phyloP scores from a whole-genome alignment of 2,888 invertebrate genomes.

The Diloba caeruleocephala region DNA sequence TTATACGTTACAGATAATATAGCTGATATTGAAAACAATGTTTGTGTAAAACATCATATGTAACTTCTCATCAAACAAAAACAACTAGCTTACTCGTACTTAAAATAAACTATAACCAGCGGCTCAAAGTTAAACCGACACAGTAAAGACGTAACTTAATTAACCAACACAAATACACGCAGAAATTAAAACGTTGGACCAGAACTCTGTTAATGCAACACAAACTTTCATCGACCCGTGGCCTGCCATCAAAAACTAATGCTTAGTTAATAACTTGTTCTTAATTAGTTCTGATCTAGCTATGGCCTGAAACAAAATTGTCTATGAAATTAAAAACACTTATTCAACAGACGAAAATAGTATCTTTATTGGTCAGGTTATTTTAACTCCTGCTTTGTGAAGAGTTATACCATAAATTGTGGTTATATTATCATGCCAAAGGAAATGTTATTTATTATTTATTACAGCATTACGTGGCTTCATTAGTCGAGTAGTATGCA shows the following conservation, averaged over 20 bases:
- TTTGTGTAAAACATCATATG: no score
- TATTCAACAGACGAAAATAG: constrained; percentile 36
- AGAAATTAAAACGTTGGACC: constrained; percentile 22
- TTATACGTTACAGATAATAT: no score
- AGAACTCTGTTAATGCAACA: constrained; percentile 25
- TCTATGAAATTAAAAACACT: constrained; percentile 43
- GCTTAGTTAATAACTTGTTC: constrained; percentile 51
- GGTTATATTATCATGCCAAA: constrained; percentile 12
- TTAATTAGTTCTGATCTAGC: constrained; percentile 40
- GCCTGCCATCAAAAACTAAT: constrained; percentile 50
- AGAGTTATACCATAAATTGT: constrained; percentile 35
- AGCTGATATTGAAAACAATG: no score
- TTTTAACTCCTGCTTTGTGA: constrained; percentile 36
- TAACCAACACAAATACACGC: constrained; percentile 13
- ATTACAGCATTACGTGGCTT: neutral
- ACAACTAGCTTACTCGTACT: no score
- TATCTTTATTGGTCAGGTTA: constrained; percentile 30
- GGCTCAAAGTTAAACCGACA: constrained; percentile 5
- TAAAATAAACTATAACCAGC: constrained; percentile 2
- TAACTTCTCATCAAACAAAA: no score
- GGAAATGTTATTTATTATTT: constrained; percentile 28
- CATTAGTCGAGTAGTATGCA: neutral
- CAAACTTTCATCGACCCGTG: constrained; percentile 21
- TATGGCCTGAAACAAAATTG: constrained; percentile 26
- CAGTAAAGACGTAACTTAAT: constrained; percentile 13